Evolutionary conservation across 2,888 invertebrate genomes (phyloP), one percentile per base, ranked within the genome.

Genomic region (Eretmocerus hayati): DNA sequence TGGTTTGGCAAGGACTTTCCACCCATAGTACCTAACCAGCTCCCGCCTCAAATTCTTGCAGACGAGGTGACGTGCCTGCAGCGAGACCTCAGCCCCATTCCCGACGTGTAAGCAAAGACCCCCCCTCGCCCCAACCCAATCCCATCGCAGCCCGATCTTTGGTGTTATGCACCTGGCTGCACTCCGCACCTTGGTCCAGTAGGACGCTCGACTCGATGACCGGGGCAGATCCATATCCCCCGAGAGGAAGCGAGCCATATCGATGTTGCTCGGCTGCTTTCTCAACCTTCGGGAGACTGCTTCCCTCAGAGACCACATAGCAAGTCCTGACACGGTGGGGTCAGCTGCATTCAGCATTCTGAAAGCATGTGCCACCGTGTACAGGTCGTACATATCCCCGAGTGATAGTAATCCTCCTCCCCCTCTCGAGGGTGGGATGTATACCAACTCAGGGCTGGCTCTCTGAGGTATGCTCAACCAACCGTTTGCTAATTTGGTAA

Each of bases 401-500:
- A 65, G 56, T n/a, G 64, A 65, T 2, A 63, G 50, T 1, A 64
- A 35, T 0, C 63, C 64, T 11, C 59, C 59, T 0, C 65, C 65
- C 0, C 65, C 65, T 18, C 13, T 13, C 15, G 31, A 20, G 5
- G 23, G 30, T 41, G 44, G 47, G 4, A 64, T 39, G 50, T 50
- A 60, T 4, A 66, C 53, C 0, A 61, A 2, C 46, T 67, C 65
- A 5, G 62, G 53, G 37, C 62, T 64, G 4, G 65, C 64, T 2
- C 66, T 38, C 46, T 62, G 62, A 2, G 66, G 64, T 2, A 68
- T 59, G 47, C 60, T 50, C 21, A 67, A 36, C 65, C 63, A 66
- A 1, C 13, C 6, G 33, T 66, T 65, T 0, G 53, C 56, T 5
- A 44, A 11, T 31, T 37, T 52, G 35, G 59, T 62, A 13, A 64